These are phyloP conservation scores for Pandemis corylana DNA, from an alignment of 2,888 invertebrate genomes.

Conservation along the genomic window DNA sequence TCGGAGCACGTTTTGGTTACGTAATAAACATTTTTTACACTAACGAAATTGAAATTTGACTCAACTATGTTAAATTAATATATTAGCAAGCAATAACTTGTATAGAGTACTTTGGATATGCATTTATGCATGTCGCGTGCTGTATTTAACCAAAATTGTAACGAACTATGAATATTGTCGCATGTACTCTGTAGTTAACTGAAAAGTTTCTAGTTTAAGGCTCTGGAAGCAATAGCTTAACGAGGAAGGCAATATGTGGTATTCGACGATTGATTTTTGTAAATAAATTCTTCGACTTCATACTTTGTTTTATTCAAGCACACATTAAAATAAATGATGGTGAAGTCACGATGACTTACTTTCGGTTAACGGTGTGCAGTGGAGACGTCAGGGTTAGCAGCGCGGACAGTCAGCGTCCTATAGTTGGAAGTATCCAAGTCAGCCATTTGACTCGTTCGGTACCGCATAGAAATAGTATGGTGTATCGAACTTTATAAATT, in stretches of 20 bases:
- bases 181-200: conserved; percentile 11
- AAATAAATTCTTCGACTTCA: conserved; percentile 38
- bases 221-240: conserved; percentile 32
- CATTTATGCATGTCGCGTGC: conserved; percentile 15
- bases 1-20: not conserved
- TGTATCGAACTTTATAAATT: no score
- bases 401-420: no score
- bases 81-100: conserved; percentile 5
- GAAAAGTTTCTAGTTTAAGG: conserved; percentile 20
- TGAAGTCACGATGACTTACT: no score
- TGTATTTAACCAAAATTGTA: conserved; percentile 2
- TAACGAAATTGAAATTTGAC: not conserved
- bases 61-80: conserved; percentile 3
- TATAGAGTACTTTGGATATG: conserved; percentile 11
- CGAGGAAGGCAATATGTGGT: conserved; percentile 4
- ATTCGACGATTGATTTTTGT: conserved; percentile 27
- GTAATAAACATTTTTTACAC: not conserved
- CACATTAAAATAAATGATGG: no score
- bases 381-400: no score
- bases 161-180: not conserved
- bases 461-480: no score
- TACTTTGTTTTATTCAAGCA: conserved; percentile 2
- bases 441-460: no score
- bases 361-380: no score
- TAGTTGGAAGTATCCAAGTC: no score